phyloP scores from a whole-genome alignment of 2,113 vertebrate species.

The Cygnus buccinator region DNA sequence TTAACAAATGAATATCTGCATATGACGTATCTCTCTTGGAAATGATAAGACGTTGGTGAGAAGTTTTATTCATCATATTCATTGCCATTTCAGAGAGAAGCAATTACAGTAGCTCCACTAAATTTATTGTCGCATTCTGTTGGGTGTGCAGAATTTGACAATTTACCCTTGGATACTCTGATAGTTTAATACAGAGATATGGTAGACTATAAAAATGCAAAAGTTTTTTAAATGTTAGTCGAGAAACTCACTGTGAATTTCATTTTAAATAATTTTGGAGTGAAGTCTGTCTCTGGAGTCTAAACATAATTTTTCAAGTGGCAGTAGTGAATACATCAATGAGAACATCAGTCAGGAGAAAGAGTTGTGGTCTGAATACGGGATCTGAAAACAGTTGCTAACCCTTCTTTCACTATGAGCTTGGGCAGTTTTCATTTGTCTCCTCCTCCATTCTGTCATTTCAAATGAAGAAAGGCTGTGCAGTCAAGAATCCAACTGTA shows the following conservation, averaged over 20 bases:
- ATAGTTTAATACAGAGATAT: neutral
- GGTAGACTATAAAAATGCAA: neutral
- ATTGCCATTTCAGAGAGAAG: neutral
- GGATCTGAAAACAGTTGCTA: neutral
- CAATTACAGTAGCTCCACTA: neutral
- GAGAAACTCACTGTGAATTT: slow-evolving; percentile 23
- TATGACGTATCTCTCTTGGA: neutral
- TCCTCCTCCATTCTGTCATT: neutral
- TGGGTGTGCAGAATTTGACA: slow-evolving; percentile 17
- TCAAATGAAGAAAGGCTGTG: neutral
- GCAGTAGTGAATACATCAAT: neutral
- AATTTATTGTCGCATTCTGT: slow-evolving; percentile 37
- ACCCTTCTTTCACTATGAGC: neutral
- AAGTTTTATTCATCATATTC: slow-evolving; percentile 23
- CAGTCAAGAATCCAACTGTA: neutral
- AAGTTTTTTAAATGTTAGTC: neutral
- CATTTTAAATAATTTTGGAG: neutral
- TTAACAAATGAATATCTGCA: slow-evolving; percentile 35
- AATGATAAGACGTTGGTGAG: neutral
- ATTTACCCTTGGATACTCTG: slow-evolving; percentile 37
- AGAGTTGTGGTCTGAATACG: neutral
- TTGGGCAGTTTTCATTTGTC: neutral
- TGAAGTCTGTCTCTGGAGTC: neutral
- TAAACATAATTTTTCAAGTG: slow-evolving; percentile 5
- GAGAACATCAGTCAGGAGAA: neutral